These are phyloP conservation scores for Hyposoter dolosus DNA, from an alignment of 2,888 invertebrate species.

Conservation along the genomic window DNA sequence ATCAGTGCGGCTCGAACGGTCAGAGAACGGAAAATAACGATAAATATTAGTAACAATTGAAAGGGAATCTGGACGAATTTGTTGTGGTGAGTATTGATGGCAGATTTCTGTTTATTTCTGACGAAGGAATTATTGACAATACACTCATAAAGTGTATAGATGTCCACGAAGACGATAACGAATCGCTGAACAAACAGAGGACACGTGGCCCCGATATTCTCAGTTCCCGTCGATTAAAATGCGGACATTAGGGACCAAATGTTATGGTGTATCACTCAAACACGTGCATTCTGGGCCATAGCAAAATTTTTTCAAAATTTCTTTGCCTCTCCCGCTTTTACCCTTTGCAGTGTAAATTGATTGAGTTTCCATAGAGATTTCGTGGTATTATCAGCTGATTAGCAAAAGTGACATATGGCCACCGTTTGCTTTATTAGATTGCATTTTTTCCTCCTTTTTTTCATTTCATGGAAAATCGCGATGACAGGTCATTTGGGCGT, in stretches of 20 bases:
- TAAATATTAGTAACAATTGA: too few relatives aligned
- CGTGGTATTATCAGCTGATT: constrained; percentile 81
- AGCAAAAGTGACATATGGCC: constrained; percentile 80
- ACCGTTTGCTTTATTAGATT: constrained; percentile 79
- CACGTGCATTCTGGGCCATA: constrained; percentile 26
- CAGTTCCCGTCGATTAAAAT: constrained; percentile 70
- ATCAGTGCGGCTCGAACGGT: too few relatives aligned
- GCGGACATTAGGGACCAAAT: constrained; percentile 53
- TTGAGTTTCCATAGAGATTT: constrained; percentile 79
- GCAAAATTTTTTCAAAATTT: constrained; percentile 41
- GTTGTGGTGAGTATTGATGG: not conserved
- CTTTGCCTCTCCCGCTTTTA: constrained; percentile 29
- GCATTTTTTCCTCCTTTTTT: constrained; percentile 73
- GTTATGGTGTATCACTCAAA: constrained; percentile 59
- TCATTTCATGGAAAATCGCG: constrained; percentile 22
- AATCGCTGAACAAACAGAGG: constrained; percentile 77
- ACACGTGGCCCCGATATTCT: constrained; percentile 71
- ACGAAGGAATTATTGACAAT: constrained; percentile 76
- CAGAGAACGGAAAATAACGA: too few relatives aligned
- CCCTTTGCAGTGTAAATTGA: constrained; percentile 46
- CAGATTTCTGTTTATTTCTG: constrained; percentile 63
- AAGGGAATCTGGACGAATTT: not conserved
- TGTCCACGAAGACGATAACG: constrained; percentile 74
- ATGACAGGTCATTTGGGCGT: constrained; percentile 40
- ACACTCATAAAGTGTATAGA: constrained; percentile 70